Evolutionary conservation across 92 coral and sea anemone genomes (phyloP), one percentile per base, ranked within the genome.

Genomic region (Micromussa lordhowensis): DNA sequence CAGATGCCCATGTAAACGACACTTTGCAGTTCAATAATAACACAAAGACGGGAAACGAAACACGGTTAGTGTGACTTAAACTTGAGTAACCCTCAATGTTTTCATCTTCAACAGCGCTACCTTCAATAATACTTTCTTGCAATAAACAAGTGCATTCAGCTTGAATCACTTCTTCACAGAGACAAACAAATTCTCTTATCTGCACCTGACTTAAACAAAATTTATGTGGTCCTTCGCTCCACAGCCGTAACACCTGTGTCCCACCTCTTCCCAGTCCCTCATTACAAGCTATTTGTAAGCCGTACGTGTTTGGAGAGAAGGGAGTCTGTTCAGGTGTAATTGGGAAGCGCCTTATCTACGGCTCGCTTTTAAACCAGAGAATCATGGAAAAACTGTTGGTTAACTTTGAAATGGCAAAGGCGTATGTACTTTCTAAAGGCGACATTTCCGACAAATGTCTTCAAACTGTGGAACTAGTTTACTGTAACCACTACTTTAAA

Each of bases 401-500:
- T 18, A 69, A 68, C 49, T 82, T 82, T 53, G 10, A 26, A 48
- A 24, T 26, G 51, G 58, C 63, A 12, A 38, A n/a, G 64, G 86
- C 86, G 28, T 66, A 82, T 44, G 21, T 66, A 13, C 86, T 69
- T 82, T 68, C 83, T 40, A 66, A 68, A 36, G 77, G 16, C 4
- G 77, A 66, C 36, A 69, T 69, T 18, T 69, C 86, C 36, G 48
- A 15, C 17, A 40, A 24, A 44, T 82, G 86, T 48, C 77, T 82
- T 17, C 77, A 70, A 22, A 49, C 63, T 40, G 59, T 94, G 61
- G 85, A 89, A 57, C 92, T 89, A 3, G 68, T 94, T 81, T 94
- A 92, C 79, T 94, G 96, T 54, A 94, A 92, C 80, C 80, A 86
- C 64, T 94, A 89, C 75, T 94, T 92, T 77, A 93, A 91, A 68